Evolutionary conservation across 1,140 invertebrate genomes (phyloP), one percentile per base, ranked within the genome.

Genomic region (Zaprionus davidi): DNA sequence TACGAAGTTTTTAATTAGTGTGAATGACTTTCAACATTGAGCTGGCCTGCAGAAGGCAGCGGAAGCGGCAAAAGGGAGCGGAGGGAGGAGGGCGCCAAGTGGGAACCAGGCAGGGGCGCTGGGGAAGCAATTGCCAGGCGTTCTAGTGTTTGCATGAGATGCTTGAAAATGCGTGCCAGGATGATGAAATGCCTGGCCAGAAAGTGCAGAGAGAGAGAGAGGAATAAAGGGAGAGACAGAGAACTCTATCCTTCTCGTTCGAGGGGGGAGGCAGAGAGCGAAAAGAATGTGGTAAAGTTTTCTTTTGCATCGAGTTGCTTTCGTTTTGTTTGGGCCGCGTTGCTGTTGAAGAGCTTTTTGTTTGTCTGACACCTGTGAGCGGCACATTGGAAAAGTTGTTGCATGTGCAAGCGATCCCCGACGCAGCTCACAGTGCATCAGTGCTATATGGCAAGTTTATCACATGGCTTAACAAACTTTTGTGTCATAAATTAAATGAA

Each of bases 1-100:
- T 91, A 67, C 78, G 81, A 92, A 92, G 91, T 92, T 92, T 92
- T 92, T 92, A 92, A 92, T 92, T 92, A 92, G 90, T 92, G 90
- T 83, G 82, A 91, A 91, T 91, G 91, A 83, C 84, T 90, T 91
- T 91, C 80, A 85, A 85, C 82, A 76, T 82, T 88, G 81, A 81
- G 74, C 56, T 87, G 69, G 67, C 71, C 75, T 59, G 60, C 26
- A 65, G 59, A 53, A 17, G 44, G 22, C 13, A 51, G 11, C 24
- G 28, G n/a, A 56, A 28, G 22, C 38, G 46, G n/a, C 31, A 36
- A 71, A 13, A 38, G 13, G 20, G 22, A 38, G 46, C 28, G 62
- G 34, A 55, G 22, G 7, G 34, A 38, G 34, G 38, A 41, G 12
- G 12, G 6, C 31, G 31, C 31, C 31, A 34, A 58, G 55, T 15